These are phyloP conservation scores for Augochlorella aurata DNA, from an alignment of 2,888 invertebrate species.

Conservation along the genomic window DNA sequence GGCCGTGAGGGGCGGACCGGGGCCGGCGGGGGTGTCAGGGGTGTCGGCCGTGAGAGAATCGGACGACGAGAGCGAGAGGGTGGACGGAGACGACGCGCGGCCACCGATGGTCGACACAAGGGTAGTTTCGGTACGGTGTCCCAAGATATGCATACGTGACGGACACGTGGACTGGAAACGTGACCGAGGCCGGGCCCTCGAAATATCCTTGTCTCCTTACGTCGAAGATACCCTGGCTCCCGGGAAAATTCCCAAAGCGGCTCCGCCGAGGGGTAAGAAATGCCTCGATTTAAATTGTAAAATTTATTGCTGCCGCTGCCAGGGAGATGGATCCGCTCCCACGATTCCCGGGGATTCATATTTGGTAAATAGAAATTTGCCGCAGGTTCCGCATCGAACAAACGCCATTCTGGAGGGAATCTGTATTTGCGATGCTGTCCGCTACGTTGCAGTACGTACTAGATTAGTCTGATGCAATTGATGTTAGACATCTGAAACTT, in stretches of 20 bases:
- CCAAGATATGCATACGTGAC: constrained; percentile 83
- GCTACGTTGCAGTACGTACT: background rate
- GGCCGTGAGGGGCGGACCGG: constrained; percentile 59
- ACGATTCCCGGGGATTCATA: constrained; percentile 32
- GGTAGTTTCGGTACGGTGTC: constrained; percentile 76
- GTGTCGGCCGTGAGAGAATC: constrained; percentile 5
- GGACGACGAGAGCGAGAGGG: constrained; percentile 25
- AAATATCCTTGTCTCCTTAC: constrained; percentile 53
- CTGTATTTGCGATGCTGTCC: background rate
- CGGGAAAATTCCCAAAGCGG: constrained; percentile 53
- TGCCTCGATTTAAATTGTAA: constrained; percentile 68
- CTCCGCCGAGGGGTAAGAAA: constrained; percentile 46
- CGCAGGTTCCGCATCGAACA: background rate
- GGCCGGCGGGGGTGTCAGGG: constrained; percentile 40
- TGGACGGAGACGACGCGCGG: constrained; percentile 49
- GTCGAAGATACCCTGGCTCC: constrained; percentile 48
- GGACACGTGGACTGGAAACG: constrained; percentile 72
- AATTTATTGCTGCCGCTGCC: constrained; percentile 58
- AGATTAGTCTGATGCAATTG: background rate
- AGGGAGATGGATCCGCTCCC: background rate
- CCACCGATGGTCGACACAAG: constrained; percentile 62
- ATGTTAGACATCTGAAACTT: background rate
- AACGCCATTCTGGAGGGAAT: background rate
- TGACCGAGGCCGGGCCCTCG: constrained; percentile 61
- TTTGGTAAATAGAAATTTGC: constrained; percentile 39